phyloP scores from a whole-genome alignment of 2,888 invertebrate species.

The Xestia rhomboidea region DNA sequence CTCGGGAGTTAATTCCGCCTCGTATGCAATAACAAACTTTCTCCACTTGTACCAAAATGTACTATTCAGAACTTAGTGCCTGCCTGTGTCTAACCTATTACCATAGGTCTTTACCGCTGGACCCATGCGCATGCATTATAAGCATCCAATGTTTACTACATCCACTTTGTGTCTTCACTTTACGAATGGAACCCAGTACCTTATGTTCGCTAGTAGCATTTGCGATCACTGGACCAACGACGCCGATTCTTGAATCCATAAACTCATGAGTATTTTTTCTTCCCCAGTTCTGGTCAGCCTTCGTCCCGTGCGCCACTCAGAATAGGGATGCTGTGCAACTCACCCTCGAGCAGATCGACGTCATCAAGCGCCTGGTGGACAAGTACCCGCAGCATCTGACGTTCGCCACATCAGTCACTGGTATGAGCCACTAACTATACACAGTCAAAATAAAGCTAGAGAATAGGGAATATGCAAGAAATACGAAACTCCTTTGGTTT shows the following conservation, averaged over 20 bases:
- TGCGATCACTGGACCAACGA: background rate
- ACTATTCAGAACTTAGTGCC: too few relatives aligned
- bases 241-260: background rate
- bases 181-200: background rate
- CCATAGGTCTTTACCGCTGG: background rate
- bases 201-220: background rate
- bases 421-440: constrained; percentile 77
- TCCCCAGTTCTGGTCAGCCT: constrained; percentile 93
- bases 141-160: background rate
- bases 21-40: too few relatives aligned
- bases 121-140: background rate
- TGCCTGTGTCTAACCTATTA: background rate
- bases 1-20: too few relatives aligned
- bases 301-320: constrained; percentile 93
- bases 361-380: constrained; percentile 93
- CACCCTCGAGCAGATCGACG: constrained; percentile 93
- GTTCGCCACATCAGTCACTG: constrained; percentile 92
- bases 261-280: constrained; percentile 2
- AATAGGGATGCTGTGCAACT: constrained; percentile 93
- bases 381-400: constrained; percentile 92
- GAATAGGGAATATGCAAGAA: too few relatives aligned
- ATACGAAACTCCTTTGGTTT: too few relatives aligned
- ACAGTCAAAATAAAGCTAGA: background rate
- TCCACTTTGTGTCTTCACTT: background rate
- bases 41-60: too few relatives aligned